Percentiles rank a stretch among this genome's conserved stretches.
These are phyloP conservation scores for Athripsodes cinereus DNA, from an alignment of 2,888 invertebrate species.

Conservation along the genomic window DNA sequence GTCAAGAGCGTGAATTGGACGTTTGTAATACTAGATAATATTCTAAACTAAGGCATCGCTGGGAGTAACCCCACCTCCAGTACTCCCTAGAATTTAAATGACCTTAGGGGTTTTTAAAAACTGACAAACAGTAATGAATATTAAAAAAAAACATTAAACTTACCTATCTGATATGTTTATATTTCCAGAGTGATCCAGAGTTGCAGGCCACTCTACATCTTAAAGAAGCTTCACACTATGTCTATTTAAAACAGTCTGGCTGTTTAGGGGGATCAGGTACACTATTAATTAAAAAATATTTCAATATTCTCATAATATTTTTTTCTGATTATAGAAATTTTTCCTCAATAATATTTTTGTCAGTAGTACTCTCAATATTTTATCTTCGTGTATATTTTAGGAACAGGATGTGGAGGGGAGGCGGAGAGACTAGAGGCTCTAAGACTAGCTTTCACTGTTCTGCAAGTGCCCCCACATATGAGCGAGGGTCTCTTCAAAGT, in stretches of 20 bases:
- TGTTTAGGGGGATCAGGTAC: slow-evolving; percentile 19
- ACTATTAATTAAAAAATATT: not conserved
- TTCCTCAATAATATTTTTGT: not conserved
- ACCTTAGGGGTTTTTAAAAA: no score
- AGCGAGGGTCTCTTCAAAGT: slow-evolving; percentile 87
- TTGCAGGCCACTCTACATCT: slow-evolving; percentile 68
- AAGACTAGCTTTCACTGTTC: slow-evolving; percentile 79
- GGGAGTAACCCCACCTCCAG: no score
- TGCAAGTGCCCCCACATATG: slow-evolving; percentile 80
- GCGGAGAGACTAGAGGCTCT: slow-evolving; percentile 74
- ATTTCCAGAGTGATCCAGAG: slow-evolving; percentile 60
- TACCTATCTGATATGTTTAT: no score
- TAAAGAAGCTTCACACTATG: slow-evolving; percentile 69
- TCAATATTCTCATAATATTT: not conserved
- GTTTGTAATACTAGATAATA: no score
- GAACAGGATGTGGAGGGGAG: slow-evolving; percentile 52
- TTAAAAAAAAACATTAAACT: no score
- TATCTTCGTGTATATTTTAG: not conserved
- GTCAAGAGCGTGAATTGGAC: no score
- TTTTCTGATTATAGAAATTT: not conserved
- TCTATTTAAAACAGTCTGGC: slow-evolving; percentile 62
- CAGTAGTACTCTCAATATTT: not conserved
- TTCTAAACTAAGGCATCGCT: no score
- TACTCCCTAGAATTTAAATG: no score
- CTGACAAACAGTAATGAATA: no score